Conservation (phyloP, 2,888 invertebrate genomes). For the Hirtodrosophila trivittata region DNA sequence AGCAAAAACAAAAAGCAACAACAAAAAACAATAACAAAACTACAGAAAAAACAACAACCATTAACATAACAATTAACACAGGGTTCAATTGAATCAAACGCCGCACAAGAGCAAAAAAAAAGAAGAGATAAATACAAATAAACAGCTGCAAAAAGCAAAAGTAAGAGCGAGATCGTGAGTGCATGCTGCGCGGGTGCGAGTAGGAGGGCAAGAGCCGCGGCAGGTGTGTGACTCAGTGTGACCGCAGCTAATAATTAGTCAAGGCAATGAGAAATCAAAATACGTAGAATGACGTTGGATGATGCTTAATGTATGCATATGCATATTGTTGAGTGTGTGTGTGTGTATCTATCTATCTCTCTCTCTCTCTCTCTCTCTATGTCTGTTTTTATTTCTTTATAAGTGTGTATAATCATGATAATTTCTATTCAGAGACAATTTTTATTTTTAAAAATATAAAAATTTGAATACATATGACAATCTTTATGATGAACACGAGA, state of each 20-base stretch:
- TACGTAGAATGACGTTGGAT: conserved; percentile 24
- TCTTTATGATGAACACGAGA: too few species aligned
- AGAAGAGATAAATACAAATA: background rate
- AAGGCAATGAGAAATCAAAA: conserved; percentile 43
- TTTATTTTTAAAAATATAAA: too few species aligned
- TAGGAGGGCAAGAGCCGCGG: conserved; percentile 8
- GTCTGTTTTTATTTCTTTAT: too few species aligned
- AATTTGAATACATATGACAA: too few species aligned
- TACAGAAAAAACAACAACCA: conserved; percentile 22
- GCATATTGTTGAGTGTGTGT: background rate
- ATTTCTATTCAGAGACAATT: too few species aligned
- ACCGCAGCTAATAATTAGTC: conserved; percentile 55
- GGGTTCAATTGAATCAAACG: conserved; percentile 67
- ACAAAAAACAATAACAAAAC: conserved; percentile 6
- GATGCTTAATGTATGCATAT: conserved; percentile 2
- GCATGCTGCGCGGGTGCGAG: conserved; percentile 11
- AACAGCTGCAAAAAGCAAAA: conserved; percentile 3
- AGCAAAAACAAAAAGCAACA: conserved; percentile 13
- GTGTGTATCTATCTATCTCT: conserved; percentile 1
- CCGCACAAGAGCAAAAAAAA: conserved; percentile 13
- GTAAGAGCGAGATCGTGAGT: background rate
- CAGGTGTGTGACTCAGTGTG: conserved; percentile 60
- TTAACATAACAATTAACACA: conserved; percentile 65
- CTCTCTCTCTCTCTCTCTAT: too few species aligned
- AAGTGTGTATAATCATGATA: too few species aligned